phyloP scores from a whole-genome alignment of 2,797 vertebrate genomes.

The Fringilla coelebs region DNA sequence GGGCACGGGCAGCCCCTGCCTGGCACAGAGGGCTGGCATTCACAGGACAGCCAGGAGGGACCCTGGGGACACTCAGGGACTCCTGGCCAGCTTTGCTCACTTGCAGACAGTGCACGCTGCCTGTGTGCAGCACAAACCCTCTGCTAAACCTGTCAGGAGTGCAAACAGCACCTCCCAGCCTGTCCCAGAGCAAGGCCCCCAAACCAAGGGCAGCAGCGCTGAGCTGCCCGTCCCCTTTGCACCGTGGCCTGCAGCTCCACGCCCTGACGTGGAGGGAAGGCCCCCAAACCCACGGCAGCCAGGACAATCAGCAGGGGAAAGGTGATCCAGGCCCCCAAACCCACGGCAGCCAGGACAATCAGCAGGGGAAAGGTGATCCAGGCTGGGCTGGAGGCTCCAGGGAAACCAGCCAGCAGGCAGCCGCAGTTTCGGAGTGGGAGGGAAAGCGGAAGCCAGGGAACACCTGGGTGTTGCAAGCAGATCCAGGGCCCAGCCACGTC shows the following conservation, averaged over 20 bases:
- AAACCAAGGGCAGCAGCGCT: accelerated
- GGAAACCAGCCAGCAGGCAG: neutral
- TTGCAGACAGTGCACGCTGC: accelerated
- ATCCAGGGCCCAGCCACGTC: accelerated
- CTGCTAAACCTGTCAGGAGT: neutral
- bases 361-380: accelerated
- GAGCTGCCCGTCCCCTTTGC: neutral
- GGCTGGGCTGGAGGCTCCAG: neutral
- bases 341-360: neutral
- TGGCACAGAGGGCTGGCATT: accelerated
- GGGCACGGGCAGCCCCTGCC: neutral
- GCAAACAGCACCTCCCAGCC: accelerated
- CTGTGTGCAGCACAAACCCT: accelerated
- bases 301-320: neutral
- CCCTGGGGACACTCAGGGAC: neutral
- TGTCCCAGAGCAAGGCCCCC: neutral
- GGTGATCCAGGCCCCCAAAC: neutral
- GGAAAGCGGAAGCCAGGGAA: neutral
- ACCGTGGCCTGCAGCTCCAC: accelerated
- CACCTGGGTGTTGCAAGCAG: constrained; percentile 1
- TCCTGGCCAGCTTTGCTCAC: neutral
- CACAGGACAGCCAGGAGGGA: neutral
- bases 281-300: neutral
- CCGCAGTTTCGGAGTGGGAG: constrained; percentile 1
- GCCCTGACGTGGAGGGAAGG: accelerated